phyloP scores from a whole-genome alignment of 2,888 invertebrate species.

The Drosophila longiperda region DNA sequence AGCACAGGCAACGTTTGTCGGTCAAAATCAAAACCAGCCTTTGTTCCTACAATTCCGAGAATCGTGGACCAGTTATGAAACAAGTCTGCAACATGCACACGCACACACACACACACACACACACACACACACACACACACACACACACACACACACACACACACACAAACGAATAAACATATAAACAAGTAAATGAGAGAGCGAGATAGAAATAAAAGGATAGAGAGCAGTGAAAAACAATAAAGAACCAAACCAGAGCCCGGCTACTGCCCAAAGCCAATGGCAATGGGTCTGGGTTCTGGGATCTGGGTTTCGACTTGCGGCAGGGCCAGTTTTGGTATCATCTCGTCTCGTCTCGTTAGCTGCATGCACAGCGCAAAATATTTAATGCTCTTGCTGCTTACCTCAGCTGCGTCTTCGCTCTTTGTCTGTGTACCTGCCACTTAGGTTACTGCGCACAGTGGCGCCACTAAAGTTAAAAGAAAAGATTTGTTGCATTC shows the following conservation, averaged over 20 bases:
- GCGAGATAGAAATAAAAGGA: constrained; percentile 17
- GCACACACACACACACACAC: constrained; percentile 42
- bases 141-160: constrained; percentile 38
- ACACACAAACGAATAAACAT: constrained; percentile 18
- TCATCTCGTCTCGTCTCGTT: constrained; percentile 66
- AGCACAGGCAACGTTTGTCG: constrained; percentile 82
- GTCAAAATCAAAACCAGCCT: constrained; percentile 83
- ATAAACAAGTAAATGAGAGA: constrained; percentile 10
- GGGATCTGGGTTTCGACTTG: constrained; percentile 40
- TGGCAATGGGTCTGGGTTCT: constrained; percentile 56
- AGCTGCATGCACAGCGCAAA: constrained; percentile 63
- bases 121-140: constrained; percentile 49
- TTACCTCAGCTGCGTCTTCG: constrained; percentile 36
- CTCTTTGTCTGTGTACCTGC: constrained; percentile 64
- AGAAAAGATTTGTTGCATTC: not conserved
- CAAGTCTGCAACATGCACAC: constrained; percentile 76
- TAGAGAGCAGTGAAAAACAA: constrained; percentile 64
- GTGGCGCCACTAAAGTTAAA: not conserved
- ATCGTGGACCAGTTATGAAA: constrained; percentile 84
- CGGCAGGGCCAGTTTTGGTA: constrained; percentile 26
- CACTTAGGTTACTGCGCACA: constrained; percentile 50
- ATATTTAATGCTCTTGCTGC: constrained; percentile 65
- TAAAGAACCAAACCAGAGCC: constrained; percentile 69
- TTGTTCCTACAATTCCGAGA: constrained; percentile 82
- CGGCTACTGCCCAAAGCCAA: constrained; percentile 52